A percentile compares a stretch with the other conserved stretches of the same genome.
Evolutionary conservation across 2,113 vertebrate species (phyloP).

Genomic region (Pycnonotus jocosus): DNA sequence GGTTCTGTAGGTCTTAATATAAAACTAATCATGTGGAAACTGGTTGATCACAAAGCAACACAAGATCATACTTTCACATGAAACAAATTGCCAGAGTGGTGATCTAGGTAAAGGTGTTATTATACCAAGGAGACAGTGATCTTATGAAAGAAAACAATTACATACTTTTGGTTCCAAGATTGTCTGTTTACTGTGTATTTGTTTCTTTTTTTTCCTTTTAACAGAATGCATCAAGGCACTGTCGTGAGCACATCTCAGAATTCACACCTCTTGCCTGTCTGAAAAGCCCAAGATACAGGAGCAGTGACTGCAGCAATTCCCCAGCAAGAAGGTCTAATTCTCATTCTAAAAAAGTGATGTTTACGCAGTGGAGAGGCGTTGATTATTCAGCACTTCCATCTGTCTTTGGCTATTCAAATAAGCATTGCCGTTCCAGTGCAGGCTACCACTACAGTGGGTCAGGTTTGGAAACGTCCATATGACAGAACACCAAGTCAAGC

Average conservation of each 20-base stretch:
- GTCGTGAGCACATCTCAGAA: conserved; percentile 75
- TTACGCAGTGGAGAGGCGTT: conserved; percentile 73
- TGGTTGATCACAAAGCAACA: neutral
- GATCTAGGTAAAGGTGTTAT: neutral
- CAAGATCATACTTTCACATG: neutral
- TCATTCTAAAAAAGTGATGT: conserved; percentile 77
- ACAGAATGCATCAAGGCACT: conserved; percentile 78
- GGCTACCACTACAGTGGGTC: conserved; percentile 60
- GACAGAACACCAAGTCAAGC: conserved; percentile 69
- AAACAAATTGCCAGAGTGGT: neutral
- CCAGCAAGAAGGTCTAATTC: conserved; percentile 75
- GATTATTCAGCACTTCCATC: conserved; percentile 80
- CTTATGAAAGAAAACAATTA: neutral
- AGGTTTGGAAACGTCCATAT: conserved; percentile 81
- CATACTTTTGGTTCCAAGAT: neutral
- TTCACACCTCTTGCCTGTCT: conserved; percentile 81
- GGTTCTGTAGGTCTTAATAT: neutral
- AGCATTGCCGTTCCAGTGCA: conserved; percentile 42
- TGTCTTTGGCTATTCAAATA: conserved; percentile 70
- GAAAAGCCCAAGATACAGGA: conserved; percentile 69
- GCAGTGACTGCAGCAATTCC: conserved; percentile 68
- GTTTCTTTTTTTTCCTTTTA: neutral
- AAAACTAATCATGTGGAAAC: neutral
- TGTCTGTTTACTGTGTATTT: neutral
- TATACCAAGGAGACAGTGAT: neutral